These are phyloP conservation scores for Andrena trimmerana DNA, from an alignment of 2,888 invertebrate genomes.

Conservation along the genomic window DNA sequence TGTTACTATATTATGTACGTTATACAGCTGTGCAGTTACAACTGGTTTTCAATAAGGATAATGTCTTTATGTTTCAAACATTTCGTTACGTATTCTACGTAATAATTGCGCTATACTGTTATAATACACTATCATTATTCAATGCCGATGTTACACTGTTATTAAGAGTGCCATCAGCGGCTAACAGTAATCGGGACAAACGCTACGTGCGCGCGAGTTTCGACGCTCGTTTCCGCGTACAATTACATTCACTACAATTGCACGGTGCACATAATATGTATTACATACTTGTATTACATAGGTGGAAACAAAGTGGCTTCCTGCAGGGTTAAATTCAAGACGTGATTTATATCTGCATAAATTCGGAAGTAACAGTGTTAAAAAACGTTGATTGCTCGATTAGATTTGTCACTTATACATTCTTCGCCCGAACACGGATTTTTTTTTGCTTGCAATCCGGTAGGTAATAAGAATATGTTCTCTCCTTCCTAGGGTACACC, in stretches of 20 bases:
- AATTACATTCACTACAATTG: constrained; percentile 47
- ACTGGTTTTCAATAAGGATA: constrained; percentile 3
- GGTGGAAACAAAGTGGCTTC: constrained; percentile 29
- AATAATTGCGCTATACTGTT: constrained; percentile 20
- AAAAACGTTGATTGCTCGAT: not conserved
- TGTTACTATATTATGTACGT: not conserved
- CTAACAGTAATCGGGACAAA: constrained; percentile 54
- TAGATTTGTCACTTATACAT: not conserved
- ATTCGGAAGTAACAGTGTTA: not conserved
- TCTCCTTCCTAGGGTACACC: too few relatives aligned
- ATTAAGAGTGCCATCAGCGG: constrained; percentile 39
- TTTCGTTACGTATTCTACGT: constrained; percentile 12
- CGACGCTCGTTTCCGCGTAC: constrained; percentile 49
- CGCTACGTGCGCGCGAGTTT: constrained; percentile 33
- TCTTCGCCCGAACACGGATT: too few relatives aligned
- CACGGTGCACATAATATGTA: constrained; percentile 25
- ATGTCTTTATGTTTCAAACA: constrained; percentile 22
- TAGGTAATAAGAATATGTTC: too few relatives aligned
- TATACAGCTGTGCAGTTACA: not conserved
- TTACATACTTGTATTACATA: constrained; percentile 27
- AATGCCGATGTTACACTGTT: constrained; percentile 23
- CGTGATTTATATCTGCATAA: constrained; percentile 2
- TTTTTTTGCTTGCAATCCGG: too few relatives aligned
- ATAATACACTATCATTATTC: constrained; percentile 35
- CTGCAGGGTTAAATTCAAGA: constrained; percentile 23